Percentiles rank a stretch among this genome's conserved stretches.
Conservation (phyloP, 1,140 invertebrate species). For the Aphis craccivora region DNA sequence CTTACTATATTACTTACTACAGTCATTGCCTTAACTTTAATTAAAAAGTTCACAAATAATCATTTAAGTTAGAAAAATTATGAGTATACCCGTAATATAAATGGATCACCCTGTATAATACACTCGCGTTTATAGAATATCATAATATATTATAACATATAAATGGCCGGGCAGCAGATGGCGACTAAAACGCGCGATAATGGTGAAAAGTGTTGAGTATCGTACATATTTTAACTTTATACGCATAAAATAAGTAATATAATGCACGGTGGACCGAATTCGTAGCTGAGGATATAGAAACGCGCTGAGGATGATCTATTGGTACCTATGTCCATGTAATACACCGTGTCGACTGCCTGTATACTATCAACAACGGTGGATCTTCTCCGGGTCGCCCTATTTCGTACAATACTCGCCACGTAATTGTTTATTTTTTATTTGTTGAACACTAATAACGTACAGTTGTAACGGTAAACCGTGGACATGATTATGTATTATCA, state of each 20-base stretch:
- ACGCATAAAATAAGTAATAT: background rate
- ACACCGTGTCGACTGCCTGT: background rate
- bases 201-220: background rate
- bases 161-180: background rate
- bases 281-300: background rate
- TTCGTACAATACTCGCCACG: background rate
- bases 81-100: background rate
- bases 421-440: background rate
- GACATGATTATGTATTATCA: too few species aligned
- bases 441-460: background rate
- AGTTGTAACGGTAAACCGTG: too few species aligned
- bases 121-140: too few species aligned
- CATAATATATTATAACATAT: background rate
- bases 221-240: background rate
- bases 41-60: background rate
- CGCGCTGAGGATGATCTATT: background rate
- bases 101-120: background rate
- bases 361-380: background rate
- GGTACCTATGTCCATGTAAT: background rate
- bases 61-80: background rate
- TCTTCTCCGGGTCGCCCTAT: background rate
- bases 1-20: background rate
- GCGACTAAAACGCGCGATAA: background rate
- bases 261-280: background rate
- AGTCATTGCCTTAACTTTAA: background rate